phyloP scores from a whole-genome alignment of 2,113 vertebrate genomes.

The Menura novaehollandiae region DNA sequence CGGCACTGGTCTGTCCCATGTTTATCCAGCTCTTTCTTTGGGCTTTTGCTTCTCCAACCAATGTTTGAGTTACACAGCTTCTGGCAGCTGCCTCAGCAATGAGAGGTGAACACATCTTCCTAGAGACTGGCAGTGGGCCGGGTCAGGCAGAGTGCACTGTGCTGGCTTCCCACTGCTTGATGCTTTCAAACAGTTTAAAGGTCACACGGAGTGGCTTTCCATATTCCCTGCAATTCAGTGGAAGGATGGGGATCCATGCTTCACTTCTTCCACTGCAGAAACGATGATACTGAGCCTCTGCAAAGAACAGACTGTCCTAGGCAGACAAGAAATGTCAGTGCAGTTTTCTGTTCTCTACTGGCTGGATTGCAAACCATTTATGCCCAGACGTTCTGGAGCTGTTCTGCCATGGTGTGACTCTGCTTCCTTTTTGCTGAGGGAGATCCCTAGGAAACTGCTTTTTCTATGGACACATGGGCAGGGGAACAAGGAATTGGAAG shows the following conservation, averaged over 20 bases:
- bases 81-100: background rate
- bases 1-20: rapidly evolving
- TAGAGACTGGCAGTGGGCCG: background rate
- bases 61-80: background rate
- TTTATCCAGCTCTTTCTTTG: background rate
- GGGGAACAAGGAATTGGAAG: background rate
- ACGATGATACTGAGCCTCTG: background rate
- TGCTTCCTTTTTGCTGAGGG: background rate
- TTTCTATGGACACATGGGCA: background rate
- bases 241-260: background rate
- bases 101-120: background rate
- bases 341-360: background rate
- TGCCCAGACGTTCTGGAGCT: background rate
- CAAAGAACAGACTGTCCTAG: background rate
- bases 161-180: background rate
- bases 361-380: background rate
- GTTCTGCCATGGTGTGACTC: background rate
- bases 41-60: background rate
- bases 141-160: background rate
- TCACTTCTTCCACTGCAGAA: background rate
- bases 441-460: background rate
- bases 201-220: background rate
- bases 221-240: rapidly evolving
- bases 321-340: background rate
- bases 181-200: rapidly evolving